phyloP scores from a whole-genome alignment of 37 sponge, comb jelly and placozoan genomes.

The Beroe forskalii region DNA sequence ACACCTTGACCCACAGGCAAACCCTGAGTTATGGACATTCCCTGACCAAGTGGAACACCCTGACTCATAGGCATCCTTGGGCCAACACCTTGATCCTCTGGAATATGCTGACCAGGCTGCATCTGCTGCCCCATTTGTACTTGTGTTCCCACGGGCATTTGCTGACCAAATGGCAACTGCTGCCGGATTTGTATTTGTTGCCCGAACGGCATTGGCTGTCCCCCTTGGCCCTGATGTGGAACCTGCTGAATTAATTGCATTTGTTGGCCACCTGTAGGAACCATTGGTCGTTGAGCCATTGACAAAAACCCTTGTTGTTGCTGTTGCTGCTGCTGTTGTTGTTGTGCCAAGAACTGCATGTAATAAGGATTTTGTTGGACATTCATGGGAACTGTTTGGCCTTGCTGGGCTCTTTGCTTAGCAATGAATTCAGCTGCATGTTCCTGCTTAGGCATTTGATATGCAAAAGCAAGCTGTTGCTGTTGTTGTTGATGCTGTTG shows the following conservation, averaged over 20 bases:
- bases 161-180: background rate
- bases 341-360: background rate
- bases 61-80: background rate
- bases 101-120: constrained; percentile 8
- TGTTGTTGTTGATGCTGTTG: background rate
- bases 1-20: background rate
- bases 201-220: background rate
- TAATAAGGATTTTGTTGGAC: background rate
- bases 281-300: background rate
- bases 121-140: background rate
- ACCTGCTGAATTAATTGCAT: background rate
- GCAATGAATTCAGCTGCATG: background rate
- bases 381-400: background rate
- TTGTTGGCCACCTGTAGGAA: background rate
- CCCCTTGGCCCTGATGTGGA: background rate
- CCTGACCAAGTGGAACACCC: background rate
- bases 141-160: background rate
- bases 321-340: background rate
- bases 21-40: background rate
- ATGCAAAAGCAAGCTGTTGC: background rate
- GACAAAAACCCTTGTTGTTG: background rate
- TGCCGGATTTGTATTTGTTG: background rate
- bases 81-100: background rate
- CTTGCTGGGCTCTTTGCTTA: background rate
- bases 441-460: background rate